Percentiles rank a stretch among this genome's conserved stretches.
Conservation (phyloP, 2,888 invertebrate species). For the Panzeria rudis region DNA sequence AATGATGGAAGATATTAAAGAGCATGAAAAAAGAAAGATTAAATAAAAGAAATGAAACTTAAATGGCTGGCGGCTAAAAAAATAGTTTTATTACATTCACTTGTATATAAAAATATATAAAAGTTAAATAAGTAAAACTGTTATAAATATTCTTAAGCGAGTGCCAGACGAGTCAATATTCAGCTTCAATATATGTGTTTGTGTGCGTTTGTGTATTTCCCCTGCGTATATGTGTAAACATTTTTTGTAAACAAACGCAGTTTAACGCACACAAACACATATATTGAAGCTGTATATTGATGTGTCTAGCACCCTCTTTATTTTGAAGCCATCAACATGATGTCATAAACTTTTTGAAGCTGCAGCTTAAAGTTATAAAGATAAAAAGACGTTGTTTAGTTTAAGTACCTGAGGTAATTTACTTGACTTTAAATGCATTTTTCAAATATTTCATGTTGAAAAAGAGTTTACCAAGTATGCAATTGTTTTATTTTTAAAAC, state of each 20-base stretch:
- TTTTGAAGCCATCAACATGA: constrained; percentile 26
- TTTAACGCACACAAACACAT: no score
- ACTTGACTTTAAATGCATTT: constrained; percentile 5
- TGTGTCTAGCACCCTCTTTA: no score
- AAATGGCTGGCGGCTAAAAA: constrained; percentile 26
- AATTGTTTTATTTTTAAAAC: neutral
- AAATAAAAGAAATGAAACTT: constrained; percentile 19
- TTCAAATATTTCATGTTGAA: neutral
- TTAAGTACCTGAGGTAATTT: constrained; percentile 22
- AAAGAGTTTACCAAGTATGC: neutral
- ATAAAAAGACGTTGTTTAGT: neutral
- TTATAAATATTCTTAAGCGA: constrained; percentile 9
- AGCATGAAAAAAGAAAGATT: neutral
- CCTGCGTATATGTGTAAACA: no score
- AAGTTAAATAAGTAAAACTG: constrained; percentile 17
- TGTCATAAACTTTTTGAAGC: constrained; percentile 41
- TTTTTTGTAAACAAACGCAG: no score
- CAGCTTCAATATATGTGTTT: no score
- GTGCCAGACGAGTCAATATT: no score
- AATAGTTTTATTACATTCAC: neutral
- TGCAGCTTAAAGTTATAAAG: constrained; percentile 12
- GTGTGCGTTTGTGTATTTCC: no score
- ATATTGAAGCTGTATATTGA: no score
- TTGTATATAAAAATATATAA: constrained; percentile 7
- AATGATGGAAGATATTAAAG: neutral